Percentiles rank a stretch among this genome's conserved stretches.
These are phyloP conservation scores for Drosophila novamexicana DNA, from an alignment of 1,140 invertebrate species.

Conservation along the genomic window DNA sequence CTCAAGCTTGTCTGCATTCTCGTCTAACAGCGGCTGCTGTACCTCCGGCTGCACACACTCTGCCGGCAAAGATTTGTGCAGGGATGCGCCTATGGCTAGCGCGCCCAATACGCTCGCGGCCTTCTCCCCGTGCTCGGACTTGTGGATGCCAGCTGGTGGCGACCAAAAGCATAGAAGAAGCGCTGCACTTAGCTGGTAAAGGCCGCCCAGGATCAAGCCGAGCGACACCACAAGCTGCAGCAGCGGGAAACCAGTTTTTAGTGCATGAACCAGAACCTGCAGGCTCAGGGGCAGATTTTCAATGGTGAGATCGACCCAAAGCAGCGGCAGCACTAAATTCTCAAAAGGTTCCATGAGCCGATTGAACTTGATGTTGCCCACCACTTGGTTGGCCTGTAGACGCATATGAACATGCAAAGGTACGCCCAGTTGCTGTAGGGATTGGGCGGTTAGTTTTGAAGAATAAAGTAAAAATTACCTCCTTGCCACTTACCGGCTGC, in stretches of 20 bases:
- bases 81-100: constrained; percentile 1
- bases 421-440: constrained; percentile 86
- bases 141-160: constrained; percentile 30
- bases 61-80: constrained; percentile 31
- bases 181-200: constrained; percentile 79
- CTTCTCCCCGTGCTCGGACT: constrained; percentile 47
- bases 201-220: constrained; percentile 77
- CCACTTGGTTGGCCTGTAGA: constrained; percentile 89
- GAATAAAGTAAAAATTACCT: background rate
- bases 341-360: constrained; percentile 86
- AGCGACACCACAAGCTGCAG: constrained; percentile 77
- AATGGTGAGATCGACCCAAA: constrained; percentile 87
- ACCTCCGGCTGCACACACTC: constrained; percentile 43
- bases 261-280: constrained; percentile 65
- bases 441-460: background rate
- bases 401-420: constrained; percentile 86
- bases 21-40: constrained; percentile 45
- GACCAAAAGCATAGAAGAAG: constrained; percentile 76
- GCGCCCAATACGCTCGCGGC: constrained; percentile 10
- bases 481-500: constrained; percentile 85
- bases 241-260: constrained; percentile 78
- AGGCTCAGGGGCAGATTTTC: constrained; percentile 71
- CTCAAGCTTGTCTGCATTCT: constrained; percentile 18
- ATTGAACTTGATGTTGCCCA: constrained; percentile 86
- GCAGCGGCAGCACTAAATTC: constrained; percentile 87